These are phyloP conservation scores for Callosobruchus maculatus DNA, from an alignment of 2,888 invertebrate genomes.

Conservation along the genomic window DNA sequence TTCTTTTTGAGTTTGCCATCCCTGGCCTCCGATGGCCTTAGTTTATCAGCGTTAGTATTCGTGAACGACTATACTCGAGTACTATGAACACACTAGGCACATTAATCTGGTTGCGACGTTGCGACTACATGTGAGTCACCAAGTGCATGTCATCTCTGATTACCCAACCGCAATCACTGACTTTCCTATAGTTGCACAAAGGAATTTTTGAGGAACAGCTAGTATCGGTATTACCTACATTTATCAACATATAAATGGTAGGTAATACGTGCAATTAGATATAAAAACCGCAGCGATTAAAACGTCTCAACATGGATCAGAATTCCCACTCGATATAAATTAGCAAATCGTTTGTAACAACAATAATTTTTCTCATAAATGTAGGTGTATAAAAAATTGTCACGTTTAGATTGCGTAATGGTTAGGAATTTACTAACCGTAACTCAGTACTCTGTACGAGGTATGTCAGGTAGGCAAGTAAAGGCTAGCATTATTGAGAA, in stretches of 20 bases:
- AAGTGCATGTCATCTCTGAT: background rate
- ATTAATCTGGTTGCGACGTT: too few relatives aligned
- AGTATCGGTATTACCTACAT: background rate
- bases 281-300: background rate
- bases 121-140: background rate
- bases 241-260: background rate
- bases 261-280: background rate
- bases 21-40: too few relatives aligned
- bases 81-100: too few relatives aligned
- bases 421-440: background rate
- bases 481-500: too few relatives aligned
- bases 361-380: background rate
- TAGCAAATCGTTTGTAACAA: background rate
- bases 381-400: background rate
- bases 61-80: too few relatives aligned
- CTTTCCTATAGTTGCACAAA: background rate
- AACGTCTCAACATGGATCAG: background rate
- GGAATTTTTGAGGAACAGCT: background rate
- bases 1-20: too few relatives aligned
- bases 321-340: background rate
- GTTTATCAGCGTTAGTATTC: too few relatives aligned
- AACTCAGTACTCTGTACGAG: background rate
- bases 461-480: too few relatives aligned
- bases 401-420: background rate
- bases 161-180: background rate